A percentile compares a stretch with the other conserved stretches of the same genome.
These are phyloP conservation scores for Pterostichus madidus DNA, from an alignment of 2,888 invertebrate genomes.

Conservation along the genomic window DNA sequence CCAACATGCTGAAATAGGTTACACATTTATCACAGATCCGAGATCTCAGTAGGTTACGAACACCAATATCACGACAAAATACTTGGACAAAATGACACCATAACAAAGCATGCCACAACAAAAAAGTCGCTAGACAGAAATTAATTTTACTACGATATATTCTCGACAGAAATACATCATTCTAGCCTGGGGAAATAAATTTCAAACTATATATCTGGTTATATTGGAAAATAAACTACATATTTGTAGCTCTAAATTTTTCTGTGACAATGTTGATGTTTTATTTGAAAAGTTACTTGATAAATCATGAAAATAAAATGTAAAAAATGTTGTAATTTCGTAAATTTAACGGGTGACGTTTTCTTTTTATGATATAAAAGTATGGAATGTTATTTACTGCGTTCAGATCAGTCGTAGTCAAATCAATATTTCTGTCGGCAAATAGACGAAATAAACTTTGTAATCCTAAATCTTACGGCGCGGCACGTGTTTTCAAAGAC, in stretches of 20 bases:
- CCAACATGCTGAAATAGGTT: conserved; percentile 56
- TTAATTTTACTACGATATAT: not conserved
- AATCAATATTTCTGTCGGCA: conserved; percentile 20
- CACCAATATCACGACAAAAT: conserved; percentile 35
- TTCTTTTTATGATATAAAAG: not conserved
- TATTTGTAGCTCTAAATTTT: not conserved
- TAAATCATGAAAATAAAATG: not conserved
- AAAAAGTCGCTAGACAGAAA: conserved; percentile 5
- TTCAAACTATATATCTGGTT: not conserved
- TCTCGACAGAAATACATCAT: not conserved
- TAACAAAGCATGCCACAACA: conserved; percentile 28
- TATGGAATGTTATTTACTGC: conserved; percentile 13
- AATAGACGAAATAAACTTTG: conserved; percentile 2
- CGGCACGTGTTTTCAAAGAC: not conserved
- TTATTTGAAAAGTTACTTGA: not conserved
- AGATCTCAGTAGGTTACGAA: conserved; percentile 31
- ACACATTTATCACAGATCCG: conserved; percentile 52
- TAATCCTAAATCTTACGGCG: conserved; percentile 8
- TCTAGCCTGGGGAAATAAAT: not conserved
- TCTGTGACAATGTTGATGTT: not conserved
- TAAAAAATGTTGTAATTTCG: not conserved
- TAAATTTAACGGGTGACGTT: not conserved
- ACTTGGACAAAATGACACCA: not conserved
- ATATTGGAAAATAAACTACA: conserved; percentile 3
- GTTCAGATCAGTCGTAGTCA: not conserved